These are phyloP conservation scores for Scaptomyza montana DNA, from an alignment of 1,140 invertebrate species.

Conservation along the genomic window DNA sequence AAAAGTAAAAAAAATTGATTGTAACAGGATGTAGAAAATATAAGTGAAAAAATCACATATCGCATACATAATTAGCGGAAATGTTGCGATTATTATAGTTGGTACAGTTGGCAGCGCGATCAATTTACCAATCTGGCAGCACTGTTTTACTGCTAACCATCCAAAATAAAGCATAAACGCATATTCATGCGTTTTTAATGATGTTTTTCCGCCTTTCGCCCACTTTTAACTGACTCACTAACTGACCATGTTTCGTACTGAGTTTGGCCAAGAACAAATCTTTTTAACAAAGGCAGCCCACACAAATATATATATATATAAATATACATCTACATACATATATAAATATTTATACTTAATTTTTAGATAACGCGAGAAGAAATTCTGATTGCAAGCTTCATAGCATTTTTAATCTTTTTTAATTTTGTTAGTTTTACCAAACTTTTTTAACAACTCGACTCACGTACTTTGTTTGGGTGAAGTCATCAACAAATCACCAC, in stretches of 20 bases:
- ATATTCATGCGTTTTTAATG: constrained; percentile 17
- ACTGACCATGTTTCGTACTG: constrained; percentile 29
- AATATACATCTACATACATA: background rate
- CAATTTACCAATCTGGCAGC: background rate
- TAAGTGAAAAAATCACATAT: constrained; percentile 47
- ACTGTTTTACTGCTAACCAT: background rate
- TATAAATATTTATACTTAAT: background rate
- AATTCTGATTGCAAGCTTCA: constrained; percentile 9
- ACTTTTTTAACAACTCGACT: constrained; percentile 43
- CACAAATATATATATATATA: background rate
- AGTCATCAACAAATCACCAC: constrained; percentile 66
- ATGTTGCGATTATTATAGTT: constrained; percentile 10
- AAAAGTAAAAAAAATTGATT: no score
- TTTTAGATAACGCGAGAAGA: constrained; percentile 23
- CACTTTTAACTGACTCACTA: constrained; percentile 15
- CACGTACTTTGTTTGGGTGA: constrained; percentile 63
- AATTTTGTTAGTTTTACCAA: constrained; percentile 18
- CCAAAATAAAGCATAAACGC: constrained; percentile 3
- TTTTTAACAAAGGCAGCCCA: constrained; percentile 20
- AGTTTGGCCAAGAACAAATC: constrained; percentile 28
- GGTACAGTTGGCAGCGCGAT: background rate
- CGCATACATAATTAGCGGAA: constrained; percentile 54
- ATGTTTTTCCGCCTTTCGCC: constrained; percentile 41
- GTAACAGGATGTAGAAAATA: constrained; percentile 60
- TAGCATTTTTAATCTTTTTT: background rate